phyloP scores from a whole-genome alignment of 92 coral and sea anemone species.

The Parazoanthus swiftii region DNA sequence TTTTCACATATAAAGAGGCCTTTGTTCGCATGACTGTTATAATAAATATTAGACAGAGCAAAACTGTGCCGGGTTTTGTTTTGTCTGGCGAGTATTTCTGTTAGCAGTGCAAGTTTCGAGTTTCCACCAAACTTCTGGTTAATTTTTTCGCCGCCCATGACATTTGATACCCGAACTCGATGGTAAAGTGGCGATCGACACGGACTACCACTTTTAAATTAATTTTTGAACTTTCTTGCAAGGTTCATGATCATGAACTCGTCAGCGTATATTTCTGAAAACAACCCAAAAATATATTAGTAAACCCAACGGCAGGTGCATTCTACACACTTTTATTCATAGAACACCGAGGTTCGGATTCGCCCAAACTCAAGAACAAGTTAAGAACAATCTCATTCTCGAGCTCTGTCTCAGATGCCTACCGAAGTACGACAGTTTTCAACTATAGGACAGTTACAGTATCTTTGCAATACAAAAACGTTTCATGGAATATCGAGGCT shows the following conservation, averaged over 20 bases:
- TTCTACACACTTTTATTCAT: background rate
- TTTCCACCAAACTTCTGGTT: constrained; percentile 1
- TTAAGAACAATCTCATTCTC: too few species aligned
- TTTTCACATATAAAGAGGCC: too few species aligned
- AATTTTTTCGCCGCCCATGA: background rate
- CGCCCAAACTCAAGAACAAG: too few species aligned
- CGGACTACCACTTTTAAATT: background rate
- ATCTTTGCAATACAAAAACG: too few species aligned
- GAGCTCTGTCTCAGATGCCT: too few species aligned
- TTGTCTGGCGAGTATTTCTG: background rate
- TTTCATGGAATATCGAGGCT: too few species aligned
- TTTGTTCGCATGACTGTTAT: background rate
- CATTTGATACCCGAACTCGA: background rate
- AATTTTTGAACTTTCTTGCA: background rate
- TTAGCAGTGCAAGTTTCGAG: constrained; percentile 5
- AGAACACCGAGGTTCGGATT: too few species aligned
- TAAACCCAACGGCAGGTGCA: background rate
- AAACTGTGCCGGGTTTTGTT: background rate
- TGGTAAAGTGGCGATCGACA: background rate
- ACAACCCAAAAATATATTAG: too few species aligned
- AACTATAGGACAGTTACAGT: too few species aligned
- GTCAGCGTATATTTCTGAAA: background rate
- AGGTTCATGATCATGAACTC: background rate
- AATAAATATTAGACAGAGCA: background rate
- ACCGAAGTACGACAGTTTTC: too few species aligned